These are phyloP conservation scores for Brachionus koreanus DNA, from an alignment of 1,140 invertebrate genomes.

Conservation along the genomic window DNA sequence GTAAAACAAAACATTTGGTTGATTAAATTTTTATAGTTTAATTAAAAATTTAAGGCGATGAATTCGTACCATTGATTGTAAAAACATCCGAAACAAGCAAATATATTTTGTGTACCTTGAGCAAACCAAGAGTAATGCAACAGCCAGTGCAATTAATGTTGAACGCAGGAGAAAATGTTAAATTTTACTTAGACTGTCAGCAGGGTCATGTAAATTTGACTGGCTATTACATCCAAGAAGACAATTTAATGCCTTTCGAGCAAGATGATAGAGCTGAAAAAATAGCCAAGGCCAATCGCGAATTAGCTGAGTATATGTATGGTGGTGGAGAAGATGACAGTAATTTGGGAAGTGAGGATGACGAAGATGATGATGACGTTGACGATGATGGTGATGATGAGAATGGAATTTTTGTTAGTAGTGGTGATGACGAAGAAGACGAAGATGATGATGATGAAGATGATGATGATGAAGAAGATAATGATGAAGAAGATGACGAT, in stretches of 20 bases:
- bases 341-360: not conserved
- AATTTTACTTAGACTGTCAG: not conserved
- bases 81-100: not conserved
- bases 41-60: not conserved
- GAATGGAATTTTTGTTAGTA: not conserved
- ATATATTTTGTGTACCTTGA: conserved; percentile 30
- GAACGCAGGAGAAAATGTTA: conserved; percentile 37
- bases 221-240: conserved; percentile 36
- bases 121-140: conserved; percentile 24
- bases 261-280: not conserved
- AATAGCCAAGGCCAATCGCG: conserved; percentile 18
- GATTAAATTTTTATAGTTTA: not conserved
- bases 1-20: not conserved
- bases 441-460: conserved; percentile 22
- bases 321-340: not conserved
- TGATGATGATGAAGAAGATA: conserved; percentile 20
- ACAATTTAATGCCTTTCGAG: conserved; percentile 1
- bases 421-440: not conserved
- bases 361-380: conserved; percentile 4
- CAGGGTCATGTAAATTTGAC: conserved; percentile 28
- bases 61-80: conserved; percentile 22
- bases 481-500: conserved; percentile 12
- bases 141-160: conserved; percentile 31
- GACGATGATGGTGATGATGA: not conserved
- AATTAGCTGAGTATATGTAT: conserved; percentile 5